These are phyloP conservation scores for Microctonus aethiopoides DNA, from an alignment of 2,888 invertebrate genomes.

Conservation along the genomic window DNA sequence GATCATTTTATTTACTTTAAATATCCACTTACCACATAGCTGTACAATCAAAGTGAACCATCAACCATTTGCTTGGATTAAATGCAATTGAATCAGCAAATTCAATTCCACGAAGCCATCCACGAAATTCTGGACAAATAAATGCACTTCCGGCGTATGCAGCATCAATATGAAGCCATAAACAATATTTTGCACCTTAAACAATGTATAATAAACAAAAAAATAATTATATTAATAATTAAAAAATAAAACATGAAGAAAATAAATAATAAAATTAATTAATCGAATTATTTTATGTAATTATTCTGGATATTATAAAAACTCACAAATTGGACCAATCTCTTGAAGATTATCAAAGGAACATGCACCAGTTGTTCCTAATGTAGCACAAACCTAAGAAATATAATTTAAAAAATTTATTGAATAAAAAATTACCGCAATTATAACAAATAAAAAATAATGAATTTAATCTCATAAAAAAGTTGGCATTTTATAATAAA, in stretches of 20 bases:
- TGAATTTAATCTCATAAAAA: too few species aligned
- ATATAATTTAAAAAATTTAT: too few species aligned
- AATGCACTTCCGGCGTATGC: constrained; percentile 98
- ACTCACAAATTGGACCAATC: constrained; percentile 73
- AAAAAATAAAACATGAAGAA: too few species aligned
- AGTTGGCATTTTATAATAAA: not conserved
- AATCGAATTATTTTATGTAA: too few species aligned
- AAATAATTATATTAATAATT: too few species aligned
- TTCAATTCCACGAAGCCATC: constrained; percentile 91
- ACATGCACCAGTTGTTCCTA: constrained; percentile 97
- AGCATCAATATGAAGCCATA: constrained; percentile 98
- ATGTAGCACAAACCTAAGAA: constrained; percentile 88
- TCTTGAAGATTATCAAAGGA: constrained; percentile 90
- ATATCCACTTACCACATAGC: constrained; percentile 96
- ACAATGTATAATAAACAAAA: not conserved
- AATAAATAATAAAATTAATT: too few species aligned
- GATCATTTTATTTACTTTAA: not conserved
- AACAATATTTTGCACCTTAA: constrained; percentile 77
- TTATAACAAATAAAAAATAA: not conserved
- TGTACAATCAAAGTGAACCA: constrained; percentile 99
- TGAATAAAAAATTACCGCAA: not conserved
- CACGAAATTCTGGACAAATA: constrained; percentile 94
- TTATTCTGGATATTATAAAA: not conserved
- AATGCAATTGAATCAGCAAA: constrained; percentile 95
- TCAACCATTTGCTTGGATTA: constrained; percentile 98